Evolutionary conservation across 2,888 invertebrate species (phyloP).

Genomic region (Aphrophora alni): DNA sequence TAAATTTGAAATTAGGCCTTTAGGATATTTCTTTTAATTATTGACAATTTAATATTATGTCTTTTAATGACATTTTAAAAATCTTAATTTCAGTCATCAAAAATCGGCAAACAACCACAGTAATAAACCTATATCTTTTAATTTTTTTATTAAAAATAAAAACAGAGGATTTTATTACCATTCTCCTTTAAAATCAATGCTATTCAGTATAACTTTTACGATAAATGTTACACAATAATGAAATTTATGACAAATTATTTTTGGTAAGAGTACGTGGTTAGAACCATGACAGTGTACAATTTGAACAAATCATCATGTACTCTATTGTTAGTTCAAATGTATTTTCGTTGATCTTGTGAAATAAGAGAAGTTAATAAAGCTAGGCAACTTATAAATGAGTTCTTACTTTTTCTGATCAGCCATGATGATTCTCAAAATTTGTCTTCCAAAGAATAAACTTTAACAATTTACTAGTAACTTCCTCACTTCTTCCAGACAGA

Average conservation of each 20-base stretch:
- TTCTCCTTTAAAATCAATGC: too few species aligned
- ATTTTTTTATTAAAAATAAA: too few species aligned
- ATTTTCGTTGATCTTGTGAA: neutral
- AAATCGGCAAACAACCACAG: too few species aligned
- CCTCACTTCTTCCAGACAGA: neutral
- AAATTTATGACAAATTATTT: neutral
- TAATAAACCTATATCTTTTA: too few species aligned
- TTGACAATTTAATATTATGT: too few species aligned
- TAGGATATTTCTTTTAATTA: too few species aligned
- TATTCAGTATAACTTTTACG: too few species aligned
- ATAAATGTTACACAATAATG: neutral
- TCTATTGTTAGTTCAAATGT: neutral
- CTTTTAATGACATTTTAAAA: too few species aligned
- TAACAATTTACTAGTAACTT: neutral
- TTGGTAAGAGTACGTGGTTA: neutral
- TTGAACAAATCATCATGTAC: neutral
- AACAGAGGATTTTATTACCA: too few species aligned
- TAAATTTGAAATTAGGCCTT: too few species aligned
- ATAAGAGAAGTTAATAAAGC: neutral
- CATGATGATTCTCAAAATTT: neutral
- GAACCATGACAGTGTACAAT: conserved; percentile 2
- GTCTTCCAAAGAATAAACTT: neutral
- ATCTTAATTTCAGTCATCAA: too few species aligned
- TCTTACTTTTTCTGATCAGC: neutral
- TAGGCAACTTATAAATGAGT: neutral